Percentiles rank a stretch among this genome's conserved stretches.
These are phyloP conservation scores for Actinernus sp. DNA, from an alignment of 92 coral and sea anemone genomes.

Conservation along the genomic window DNA sequence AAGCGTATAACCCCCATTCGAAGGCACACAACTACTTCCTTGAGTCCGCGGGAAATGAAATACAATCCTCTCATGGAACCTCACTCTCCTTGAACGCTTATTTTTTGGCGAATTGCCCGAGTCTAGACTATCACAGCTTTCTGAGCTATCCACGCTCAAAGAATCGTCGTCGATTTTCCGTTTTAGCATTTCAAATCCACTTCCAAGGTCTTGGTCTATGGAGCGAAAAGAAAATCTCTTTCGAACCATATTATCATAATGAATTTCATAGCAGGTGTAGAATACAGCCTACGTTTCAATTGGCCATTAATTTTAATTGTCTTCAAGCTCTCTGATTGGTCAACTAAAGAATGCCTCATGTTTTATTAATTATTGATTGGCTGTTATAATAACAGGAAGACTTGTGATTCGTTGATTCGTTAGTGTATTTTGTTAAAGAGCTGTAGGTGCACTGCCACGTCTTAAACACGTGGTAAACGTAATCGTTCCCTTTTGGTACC, in stretches of 20 bases:
- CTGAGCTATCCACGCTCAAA: slow-evolving; percentile 73
- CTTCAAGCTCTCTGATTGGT: slow-evolving; percentile 2
- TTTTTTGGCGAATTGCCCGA: slow-evolving; percentile 63
- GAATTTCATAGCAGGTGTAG: slow-evolving; percentile 36
- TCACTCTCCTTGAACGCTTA: slow-evolving; percentile 74
- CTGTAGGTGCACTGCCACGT: no score
- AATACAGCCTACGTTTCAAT: slow-evolving; percentile 4
- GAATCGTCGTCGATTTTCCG: slow-evolving; percentile 82
- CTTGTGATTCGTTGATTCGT: no score
- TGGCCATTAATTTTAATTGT: slow-evolving; percentile 19
- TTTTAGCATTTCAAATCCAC: slow-evolving; percentile 65
- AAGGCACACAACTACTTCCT: slow-evolving; percentile 96
- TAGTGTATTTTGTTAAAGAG: no score
- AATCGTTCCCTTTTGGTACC: no score
- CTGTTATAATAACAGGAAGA: no score
- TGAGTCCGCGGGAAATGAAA: slow-evolving; percentile 98
- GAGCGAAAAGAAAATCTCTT: background rate
- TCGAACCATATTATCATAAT: slow-evolving; percentile 15
- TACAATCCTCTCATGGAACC: slow-evolving; percentile 82
- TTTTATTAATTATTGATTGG: background rate
- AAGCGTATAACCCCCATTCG: slow-evolving; percentile 95
- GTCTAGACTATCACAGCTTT: slow-evolving; percentile 74
- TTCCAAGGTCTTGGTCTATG: background rate
- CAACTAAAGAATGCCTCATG: background rate
- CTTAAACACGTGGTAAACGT: no score